Base-by-base conservation (phyloP, 2,113 vertebrate genomes). In the Tenebrosternarchus preto region DNA sequence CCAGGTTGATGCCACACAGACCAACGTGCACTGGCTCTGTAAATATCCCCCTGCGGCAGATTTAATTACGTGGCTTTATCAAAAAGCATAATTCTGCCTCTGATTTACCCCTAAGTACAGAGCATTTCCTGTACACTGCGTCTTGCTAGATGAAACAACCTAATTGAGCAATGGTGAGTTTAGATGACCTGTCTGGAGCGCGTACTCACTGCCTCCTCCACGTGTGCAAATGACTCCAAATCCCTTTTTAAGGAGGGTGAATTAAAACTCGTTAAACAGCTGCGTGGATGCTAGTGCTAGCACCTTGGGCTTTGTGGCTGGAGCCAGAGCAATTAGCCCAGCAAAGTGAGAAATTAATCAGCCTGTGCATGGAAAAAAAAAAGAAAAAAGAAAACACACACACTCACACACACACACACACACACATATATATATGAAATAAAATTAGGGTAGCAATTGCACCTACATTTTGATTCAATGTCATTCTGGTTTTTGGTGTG, bases 371-470 rank as follows among this genome's bases (percentile, higher is more conserved):
- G n/a, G n/a, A n/a, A n/a, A n/a, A n/a, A n/a, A n/a, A n/a, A n/a
- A 39, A 29, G 33, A 46, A 43, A 74, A 61, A 57, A 81, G 74
- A 86, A 85, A 61, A 84, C 69, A 43, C 11, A 33, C 1, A 31
- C 29, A 31, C 31, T 19, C 9, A 67, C 11, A 5, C 8, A 55
- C 46, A 61, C 27, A 19, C 8, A 78, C 85, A 50, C 9, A 19
- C 33, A 29, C 17, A 64, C 17, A 12, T 16, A 61, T 69, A 70
- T 39, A 17, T 12, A 79, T 86, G 86, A 59, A 17, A 66, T 5
- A 85, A 89, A 89, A 88, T 83, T 88, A 85, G 90, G 86, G 87
- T 88, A 77, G 82, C 93, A 93, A 94, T 94, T 93, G 91, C 85
- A 84, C 90, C 85, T 88, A 92, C 93, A 92, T 92, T 90, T 90